These are phyloP conservation scores for Chrosomus eos DNA, from an alignment of 2,797 vertebrate species.

Conservation along the genomic window DNA sequence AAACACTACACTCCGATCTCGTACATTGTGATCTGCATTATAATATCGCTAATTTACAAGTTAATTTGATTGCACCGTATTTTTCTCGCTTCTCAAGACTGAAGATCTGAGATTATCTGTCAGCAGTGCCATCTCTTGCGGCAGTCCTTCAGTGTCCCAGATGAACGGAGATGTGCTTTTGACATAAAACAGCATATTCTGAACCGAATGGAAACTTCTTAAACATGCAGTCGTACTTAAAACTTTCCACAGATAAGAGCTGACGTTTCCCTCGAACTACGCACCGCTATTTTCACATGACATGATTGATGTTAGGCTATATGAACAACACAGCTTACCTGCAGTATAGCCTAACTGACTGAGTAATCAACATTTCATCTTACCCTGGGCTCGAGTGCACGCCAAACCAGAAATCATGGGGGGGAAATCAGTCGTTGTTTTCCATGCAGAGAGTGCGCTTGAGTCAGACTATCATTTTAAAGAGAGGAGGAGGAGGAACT, in stretches of 20 bases:
- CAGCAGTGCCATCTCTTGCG: neutral
- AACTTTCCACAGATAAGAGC: neutral
- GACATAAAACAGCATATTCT: neutral
- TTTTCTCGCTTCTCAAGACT: neutral
- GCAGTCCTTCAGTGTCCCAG: neutral
- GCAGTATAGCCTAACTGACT: neutral
- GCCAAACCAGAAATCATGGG: neutral
- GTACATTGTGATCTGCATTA: neutral
- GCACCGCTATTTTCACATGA: neutral
- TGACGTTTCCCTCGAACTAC: neutral
- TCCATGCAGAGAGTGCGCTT: neutral
- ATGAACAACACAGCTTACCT: neutral
- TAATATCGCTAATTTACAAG: neutral
- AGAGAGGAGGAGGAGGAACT: slow-evolving; percentile 16
- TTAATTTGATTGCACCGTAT: neutral
- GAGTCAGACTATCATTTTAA: neutral
- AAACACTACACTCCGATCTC: neutral
- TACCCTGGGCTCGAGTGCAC: slow-evolving; percentile 1
- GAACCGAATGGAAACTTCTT: neutral
- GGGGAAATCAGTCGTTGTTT: neutral
- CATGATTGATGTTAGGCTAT: neutral
- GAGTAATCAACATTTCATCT: neutral
- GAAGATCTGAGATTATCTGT: neutral
- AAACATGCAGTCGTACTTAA: neutral
- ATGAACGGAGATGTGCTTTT: neutral